phyloP scores from a whole-genome alignment of 2,113 vertebrate genomes.

The Dendrocopos noguchii region DNA sequence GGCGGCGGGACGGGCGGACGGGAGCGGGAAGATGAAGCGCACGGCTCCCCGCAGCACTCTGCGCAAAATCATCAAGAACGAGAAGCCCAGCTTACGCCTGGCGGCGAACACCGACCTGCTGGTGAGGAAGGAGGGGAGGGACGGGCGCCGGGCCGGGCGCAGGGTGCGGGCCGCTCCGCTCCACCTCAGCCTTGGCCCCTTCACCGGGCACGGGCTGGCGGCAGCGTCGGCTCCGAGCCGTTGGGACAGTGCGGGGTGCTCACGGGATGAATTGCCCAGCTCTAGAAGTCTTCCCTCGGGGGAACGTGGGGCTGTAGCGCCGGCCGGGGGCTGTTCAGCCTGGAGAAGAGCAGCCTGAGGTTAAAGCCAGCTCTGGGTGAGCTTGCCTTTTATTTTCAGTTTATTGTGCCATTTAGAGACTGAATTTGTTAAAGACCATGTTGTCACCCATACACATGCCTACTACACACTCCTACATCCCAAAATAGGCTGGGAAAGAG shows the following conservation, averaged over 20 bases:
- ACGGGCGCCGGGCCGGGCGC: not conserved
- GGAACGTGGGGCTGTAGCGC: too few relatives aligned
- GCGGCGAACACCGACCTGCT: conserved; percentile 65
- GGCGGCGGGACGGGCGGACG: not conserved
- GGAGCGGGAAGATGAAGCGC: conserved; percentile 11
- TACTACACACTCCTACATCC: not conserved
- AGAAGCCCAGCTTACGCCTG: conserved; percentile 69
- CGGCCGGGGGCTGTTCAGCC: too few relatives aligned
- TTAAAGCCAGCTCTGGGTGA: not conserved
- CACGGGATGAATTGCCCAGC: not conserved
- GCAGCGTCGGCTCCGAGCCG: not conserved
- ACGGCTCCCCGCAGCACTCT: conserved; percentile 65
- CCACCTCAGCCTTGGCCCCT: not conserved
- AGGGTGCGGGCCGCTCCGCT: not conserved
- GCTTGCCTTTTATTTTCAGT: not conserved
- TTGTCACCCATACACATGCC: not conserved
- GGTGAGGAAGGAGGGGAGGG: conserved; percentile 71
- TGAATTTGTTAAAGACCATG: not conserved
- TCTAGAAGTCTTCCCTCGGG: rapidly evolving
- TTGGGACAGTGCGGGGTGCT: not conserved
- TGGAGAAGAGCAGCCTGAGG: too few relatives aligned
- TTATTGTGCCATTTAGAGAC: not conserved
- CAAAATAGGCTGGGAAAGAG: not conserved
- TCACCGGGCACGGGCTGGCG: not conserved
- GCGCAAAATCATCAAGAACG: conserved; percentile 66